A percentile compares a stretch with the other conserved stretches of the same genome.
These are phyloP conservation scores for Indicator maculatus DNA, from an alignment of 2,113 vertebrate genomes.

Conservation along the genomic window DNA sequence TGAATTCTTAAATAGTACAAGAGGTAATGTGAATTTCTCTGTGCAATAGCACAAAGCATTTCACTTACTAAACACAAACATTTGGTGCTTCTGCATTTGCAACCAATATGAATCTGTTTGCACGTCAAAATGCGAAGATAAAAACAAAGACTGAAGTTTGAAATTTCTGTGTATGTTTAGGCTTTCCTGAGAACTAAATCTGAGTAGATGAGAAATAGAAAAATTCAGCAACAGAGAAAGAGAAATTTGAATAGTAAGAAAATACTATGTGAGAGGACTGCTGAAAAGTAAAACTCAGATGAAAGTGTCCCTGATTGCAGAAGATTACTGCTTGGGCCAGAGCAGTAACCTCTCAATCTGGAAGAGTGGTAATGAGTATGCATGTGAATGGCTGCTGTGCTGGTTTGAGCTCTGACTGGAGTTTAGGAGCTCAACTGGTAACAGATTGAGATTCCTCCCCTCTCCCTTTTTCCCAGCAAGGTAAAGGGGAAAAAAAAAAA, in stretches of 20 bases:
- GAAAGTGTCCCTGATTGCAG: rapidly evolving
- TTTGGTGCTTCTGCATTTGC: neutral
- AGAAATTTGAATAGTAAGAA: neutral
- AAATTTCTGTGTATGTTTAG: neutral
- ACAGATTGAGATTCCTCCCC: no score
- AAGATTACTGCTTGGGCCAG: neutral
- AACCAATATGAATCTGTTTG: neutral
- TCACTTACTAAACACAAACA: neutral
- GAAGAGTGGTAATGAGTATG: neutral
- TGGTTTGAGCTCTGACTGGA: no score
- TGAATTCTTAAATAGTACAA: neutral
- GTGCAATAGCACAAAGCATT: neutral
- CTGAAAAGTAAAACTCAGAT: neutral
- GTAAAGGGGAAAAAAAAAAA: no score
- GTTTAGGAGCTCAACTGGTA: no score
- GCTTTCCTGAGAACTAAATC: neutral
- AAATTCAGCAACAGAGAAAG: neutral
- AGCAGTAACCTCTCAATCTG: neutral
- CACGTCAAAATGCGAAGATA: neutral
- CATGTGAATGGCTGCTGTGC: neutral
- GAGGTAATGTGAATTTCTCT: neutral
- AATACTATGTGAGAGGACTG: rapidly evolving
- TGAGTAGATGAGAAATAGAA: neutral
- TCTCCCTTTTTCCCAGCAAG: no score
- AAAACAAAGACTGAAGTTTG: neutral